Percentiles rank a stretch among this genome's conserved stretches.
Evolutionary conservation across 1,140 invertebrate species (phyloP).

Genomic region (Heliothis subflexa): DNA sequence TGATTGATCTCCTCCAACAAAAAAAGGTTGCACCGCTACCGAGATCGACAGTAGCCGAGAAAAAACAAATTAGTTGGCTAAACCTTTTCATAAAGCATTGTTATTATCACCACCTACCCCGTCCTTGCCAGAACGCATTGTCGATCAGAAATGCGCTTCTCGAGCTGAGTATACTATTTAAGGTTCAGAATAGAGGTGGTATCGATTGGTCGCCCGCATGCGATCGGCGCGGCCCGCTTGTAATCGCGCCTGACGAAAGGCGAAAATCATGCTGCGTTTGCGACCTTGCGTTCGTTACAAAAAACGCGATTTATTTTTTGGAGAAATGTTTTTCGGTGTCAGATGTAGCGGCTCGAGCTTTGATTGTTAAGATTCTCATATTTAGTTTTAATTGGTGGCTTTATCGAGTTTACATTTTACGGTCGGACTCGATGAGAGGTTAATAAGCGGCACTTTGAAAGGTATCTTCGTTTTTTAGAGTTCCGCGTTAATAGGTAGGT

Average conservation of each 20-base stretch:
- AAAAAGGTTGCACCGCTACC: constrained; percentile 85
- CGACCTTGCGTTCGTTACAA: constrained; percentile 78
- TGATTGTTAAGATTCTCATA: constrained; percentile 85
- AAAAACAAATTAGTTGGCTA: constrained; percentile 86
- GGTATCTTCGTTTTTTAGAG: constrained; percentile 82
- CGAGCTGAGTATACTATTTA: constrained; percentile 58
- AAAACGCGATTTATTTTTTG: constrained; percentile 83
- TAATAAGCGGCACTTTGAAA: constrained; percentile 86
- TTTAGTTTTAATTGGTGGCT: constrained; percentile 86
- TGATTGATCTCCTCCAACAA: constrained; percentile 84
- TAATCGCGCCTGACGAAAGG: constrained; percentile 73
- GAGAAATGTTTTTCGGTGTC: constrained; percentile 80
- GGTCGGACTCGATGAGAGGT: constrained; percentile 85
- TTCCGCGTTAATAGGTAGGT: constrained; percentile 68
- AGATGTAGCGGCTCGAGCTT: constrained; percentile 83
- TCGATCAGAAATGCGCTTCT: constrained; percentile 52
- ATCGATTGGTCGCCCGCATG: constrained; percentile 52
- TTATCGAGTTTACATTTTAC: constrained; percentile 87
- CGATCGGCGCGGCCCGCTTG: constrained; percentile 46
- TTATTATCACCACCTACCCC: constrained; percentile 81
- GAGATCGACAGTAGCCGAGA: constrained; percentile 85
- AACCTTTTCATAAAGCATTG: constrained; percentile 85
- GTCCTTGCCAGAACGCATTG: constrained; percentile 41
- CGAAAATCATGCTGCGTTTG: constrained; percentile 80
- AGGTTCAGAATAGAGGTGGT: constrained; percentile 64